Evolutionary conservation across 2,113 vertebrate genomes (phyloP).

Genomic region (Mohoua ochrocephala): DNA sequence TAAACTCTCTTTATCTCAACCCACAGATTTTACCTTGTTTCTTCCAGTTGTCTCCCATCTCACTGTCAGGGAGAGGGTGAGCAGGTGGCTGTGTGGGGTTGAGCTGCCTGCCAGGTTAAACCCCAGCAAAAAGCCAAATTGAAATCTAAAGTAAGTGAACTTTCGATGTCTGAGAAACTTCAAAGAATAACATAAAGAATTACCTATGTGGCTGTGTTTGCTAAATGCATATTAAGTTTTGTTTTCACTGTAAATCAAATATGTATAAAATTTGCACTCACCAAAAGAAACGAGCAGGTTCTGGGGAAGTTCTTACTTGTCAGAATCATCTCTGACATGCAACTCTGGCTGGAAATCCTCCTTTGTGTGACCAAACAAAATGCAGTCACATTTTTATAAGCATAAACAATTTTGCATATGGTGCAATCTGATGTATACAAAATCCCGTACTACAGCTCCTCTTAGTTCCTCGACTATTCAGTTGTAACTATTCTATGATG

Average conservation of each 20-base stretch:
- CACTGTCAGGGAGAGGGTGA: neutral
- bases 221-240: neutral
- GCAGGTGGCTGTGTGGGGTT: accelerated
- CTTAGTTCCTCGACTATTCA: neutral
- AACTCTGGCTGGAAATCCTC: neutral
- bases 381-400: neutral
- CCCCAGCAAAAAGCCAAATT: neutral
- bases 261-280: neutral
- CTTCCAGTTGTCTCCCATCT: neutral
- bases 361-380: neutral
- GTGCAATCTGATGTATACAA: neutral
- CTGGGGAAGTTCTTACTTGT: neutral
- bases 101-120: neutral
- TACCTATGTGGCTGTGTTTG: neutral
- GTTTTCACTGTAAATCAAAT: neutral
- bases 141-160: neutral
- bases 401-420: neutral
- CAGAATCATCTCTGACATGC: neutral
- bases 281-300: neutral
- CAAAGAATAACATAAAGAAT: neutral
- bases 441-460: neutral
- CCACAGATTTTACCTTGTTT: neutral
- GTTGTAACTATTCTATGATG: neutral
- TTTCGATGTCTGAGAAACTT: neutral
- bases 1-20: neutral